Percentiles rank a stretch among this genome's conserved stretches.
Conservation (phyloP, 30 jellyfish, hydroid and myxozoan genomes). For the Cassiopea xamachana region DNA sequence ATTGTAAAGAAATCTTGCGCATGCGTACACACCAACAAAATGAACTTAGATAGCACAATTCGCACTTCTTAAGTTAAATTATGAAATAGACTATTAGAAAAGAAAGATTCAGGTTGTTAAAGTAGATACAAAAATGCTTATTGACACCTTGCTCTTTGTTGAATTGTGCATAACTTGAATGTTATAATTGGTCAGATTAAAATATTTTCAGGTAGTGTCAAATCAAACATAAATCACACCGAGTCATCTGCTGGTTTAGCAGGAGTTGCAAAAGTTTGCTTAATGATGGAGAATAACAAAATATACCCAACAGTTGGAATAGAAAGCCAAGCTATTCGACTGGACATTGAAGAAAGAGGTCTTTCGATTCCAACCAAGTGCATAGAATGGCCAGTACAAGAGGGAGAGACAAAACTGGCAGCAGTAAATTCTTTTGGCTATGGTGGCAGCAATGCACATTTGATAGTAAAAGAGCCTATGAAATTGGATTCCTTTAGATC, state of each 20-base stretch:
- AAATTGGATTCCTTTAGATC: not conserved
- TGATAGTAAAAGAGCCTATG: constrained; percentile 48
- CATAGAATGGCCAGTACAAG: not conserved
- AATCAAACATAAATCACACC: constrained; percentile 54
- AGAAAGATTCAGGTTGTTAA: too few relatives aligned
- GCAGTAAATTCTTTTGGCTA: constrained; percentile 66
- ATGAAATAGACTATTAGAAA: too few relatives aligned
- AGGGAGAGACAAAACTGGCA: constrained; percentile 20
- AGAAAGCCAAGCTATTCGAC: constrained; percentile 13
- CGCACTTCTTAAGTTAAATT: too few relatives aligned
- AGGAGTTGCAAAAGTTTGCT: constrained; percentile 73
- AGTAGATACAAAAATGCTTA: too few relatives aligned
- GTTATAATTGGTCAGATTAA: too few relatives aligned
- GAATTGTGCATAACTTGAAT: too few relatives aligned
- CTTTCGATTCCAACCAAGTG: constrained; percentile 6
- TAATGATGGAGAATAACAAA: constrained; percentile 46
- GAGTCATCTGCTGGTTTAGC: constrained; percentile 69
- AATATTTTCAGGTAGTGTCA: constrained; percentile 35
- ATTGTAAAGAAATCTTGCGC: too few relatives aligned
- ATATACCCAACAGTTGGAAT: constrained; percentile 58
- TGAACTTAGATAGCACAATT: too few relatives aligned
- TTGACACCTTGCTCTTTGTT: too few relatives aligned
- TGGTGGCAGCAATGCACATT: constrained; percentile 74
- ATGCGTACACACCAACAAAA: too few relatives aligned
- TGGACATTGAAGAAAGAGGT: constrained; percentile 23